phyloP scores from a whole-genome alignment of 2,797 vertebrate species.

The Hemitrygon akajei region DNA sequence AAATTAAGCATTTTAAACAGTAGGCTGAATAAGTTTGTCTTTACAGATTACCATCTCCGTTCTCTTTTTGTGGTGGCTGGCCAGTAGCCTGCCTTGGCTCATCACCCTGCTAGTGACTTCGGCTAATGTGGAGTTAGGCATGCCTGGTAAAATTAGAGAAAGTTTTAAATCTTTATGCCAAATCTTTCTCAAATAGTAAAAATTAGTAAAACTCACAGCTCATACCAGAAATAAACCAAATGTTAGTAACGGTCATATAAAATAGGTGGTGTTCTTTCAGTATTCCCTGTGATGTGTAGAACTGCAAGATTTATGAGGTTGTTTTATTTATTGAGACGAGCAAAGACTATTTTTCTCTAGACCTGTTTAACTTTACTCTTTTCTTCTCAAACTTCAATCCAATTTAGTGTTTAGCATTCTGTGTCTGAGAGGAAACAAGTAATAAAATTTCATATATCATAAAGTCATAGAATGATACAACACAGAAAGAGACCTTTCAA shows the following conservation, averaged over 20 bases:
- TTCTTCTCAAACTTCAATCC: background rate
- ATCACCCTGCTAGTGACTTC: background rate
- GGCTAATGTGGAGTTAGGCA: background rate
- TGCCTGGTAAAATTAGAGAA: background rate
- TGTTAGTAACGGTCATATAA: background rate
- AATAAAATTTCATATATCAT: background rate
- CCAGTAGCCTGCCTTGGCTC: background rate
- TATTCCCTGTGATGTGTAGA: background rate
- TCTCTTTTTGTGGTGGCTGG: background rate
- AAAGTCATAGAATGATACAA: no score
- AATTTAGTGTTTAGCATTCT: background rate
- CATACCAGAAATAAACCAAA: background rate
- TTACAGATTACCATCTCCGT: background rate
- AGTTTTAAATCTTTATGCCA: background rate
- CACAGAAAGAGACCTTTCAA: no score
- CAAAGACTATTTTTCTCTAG: background rate
- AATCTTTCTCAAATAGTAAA: background rate
- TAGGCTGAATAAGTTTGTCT: background rate
- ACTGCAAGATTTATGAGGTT: background rate
- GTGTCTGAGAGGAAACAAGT: background rate
- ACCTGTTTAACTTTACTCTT: background rate
- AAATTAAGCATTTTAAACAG: background rate
- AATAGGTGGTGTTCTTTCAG: background rate
- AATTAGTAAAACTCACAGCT: background rate
- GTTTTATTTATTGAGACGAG: background rate